A percentile compares a stretch with the other conserved stretches of the same genome.
These are phyloP conservation scores for Globia sparganii DNA, from an alignment of 2,888 invertebrate genomes.

Conservation along the genomic window DNA sequence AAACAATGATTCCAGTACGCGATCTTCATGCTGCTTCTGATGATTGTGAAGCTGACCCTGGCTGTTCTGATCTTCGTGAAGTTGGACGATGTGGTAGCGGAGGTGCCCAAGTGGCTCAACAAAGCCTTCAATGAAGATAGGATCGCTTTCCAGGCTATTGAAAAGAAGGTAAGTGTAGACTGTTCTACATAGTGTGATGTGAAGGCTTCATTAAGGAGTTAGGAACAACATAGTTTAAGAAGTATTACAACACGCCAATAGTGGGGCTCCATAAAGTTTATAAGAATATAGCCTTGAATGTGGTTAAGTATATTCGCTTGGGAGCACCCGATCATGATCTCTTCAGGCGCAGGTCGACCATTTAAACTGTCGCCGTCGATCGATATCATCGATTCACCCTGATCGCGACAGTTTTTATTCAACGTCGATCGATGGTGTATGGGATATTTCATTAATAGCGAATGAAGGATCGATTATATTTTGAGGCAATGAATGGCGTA, in stretches of 20 bases:
- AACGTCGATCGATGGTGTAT: not conserved
- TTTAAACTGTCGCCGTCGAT: not conserved
- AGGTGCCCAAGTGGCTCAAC: slow-evolving; percentile 88
- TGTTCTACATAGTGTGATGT: too few species aligned
- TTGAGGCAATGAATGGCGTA: not conserved
- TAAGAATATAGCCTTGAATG: not conserved
- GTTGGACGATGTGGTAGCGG: slow-evolving; percentile 85
- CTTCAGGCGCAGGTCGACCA: not conserved
- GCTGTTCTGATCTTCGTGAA: slow-evolving; percentile 92
- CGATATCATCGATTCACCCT: not conserved
- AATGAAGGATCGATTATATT: not conserved
- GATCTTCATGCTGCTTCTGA: slow-evolving; percentile 92
- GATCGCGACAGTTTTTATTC: not conserved
- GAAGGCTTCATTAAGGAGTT: not conserved
- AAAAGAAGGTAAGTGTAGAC: slow-evolving; percentile 87
- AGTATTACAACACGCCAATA: not conserved
- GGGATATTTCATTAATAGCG: not conserved
- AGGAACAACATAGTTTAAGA: not conserved
- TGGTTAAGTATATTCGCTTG: not conserved
- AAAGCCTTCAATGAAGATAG: slow-evolving; percentile 79
- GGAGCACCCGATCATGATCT: not conserved
- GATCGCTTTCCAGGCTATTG: slow-evolving; percentile 91
- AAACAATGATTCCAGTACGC: slow-evolving; percentile 91
- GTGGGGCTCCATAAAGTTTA: not conserved
- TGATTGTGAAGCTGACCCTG: slow-evolving; percentile 92